Base-by-base conservation (phyloP, 2,888 invertebrate genomes). In the Zaprionus obscuricornis region DNA sequence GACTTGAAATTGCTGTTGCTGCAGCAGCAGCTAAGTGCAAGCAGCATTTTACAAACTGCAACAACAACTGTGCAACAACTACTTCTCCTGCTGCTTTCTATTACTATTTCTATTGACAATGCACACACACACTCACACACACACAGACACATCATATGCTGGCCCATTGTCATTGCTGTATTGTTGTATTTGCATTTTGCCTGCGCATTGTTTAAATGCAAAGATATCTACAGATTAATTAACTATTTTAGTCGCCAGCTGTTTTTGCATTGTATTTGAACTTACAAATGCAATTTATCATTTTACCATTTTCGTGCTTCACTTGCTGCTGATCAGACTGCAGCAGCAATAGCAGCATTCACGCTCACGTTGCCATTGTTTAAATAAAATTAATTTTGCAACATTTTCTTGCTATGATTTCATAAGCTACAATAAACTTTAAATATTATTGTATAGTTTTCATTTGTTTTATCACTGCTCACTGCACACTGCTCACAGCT, bases 201-300 rank as follows among this genome's bases (percentile, higher is more conserved):
- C 1, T 27, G 16, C n/a, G 24, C 62, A 67, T 76, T 81, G 74
- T 76, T 67, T 62, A 33, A 67, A 36, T 52, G n/a, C n/a, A n/a
- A n/a, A 54, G 62, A 62, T 73, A 66, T 54, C n/a, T n/a, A 52
- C 43, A 55, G 49, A 64, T 76, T 74, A 81, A 81, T 76, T 76
- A 74, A 74, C 81, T 67, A 71, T 59, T 70, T 69, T 77, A 57
- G 70, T 63, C 51, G 62, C 34, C 29, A 13, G 22, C 22, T 27
- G 10, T 11, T 49, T 11, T 6, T 14, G 8, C 34, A 34, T 46
- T 47, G 18, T 50, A 27, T 7, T n/a, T n/a, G n/a, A n/a, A 17
- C 57, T 39, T 8, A 57, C 64, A 68, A 22, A 58, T 68, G 26
- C 33, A 5, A 50, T 58, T 68, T 64, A 68, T 54, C 46, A n/a